Evolutionary conservation across 2,797 vertebrate species (phyloP).

Genomic region (Phoebastria nigripes): DNA sequence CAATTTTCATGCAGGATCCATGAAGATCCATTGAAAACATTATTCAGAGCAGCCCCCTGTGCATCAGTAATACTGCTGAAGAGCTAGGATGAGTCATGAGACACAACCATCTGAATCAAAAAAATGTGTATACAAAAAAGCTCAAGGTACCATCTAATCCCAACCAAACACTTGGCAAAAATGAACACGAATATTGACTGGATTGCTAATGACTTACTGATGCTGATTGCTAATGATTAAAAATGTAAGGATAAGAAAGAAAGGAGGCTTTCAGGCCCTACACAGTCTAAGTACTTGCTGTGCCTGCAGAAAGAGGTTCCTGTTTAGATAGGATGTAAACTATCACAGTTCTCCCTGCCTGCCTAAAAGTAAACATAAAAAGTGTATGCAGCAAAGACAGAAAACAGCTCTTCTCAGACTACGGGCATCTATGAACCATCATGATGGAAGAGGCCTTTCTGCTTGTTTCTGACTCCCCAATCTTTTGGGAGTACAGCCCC

Average conservation of each 20-base stretch:
- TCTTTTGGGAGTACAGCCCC: background rate
- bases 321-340: background rate
- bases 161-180: background rate
- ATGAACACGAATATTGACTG: background rate
- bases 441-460: background rate
- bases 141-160: background rate
- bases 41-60: background rate
- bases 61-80: background rate
- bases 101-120: background rate
- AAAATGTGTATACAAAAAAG: fast-evolving
- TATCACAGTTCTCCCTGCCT: background rate
- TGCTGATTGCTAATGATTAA: background rate
- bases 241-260: background rate
- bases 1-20: background rate
- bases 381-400: background rate
- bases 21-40: background rate
- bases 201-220: background rate
- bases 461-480: background rate
- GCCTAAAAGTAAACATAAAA: background rate
- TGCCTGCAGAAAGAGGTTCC: background rate
- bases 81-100: background rate
- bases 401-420: background rate
- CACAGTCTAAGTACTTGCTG: background rate
- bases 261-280: background rate
- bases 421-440: background rate